Evolutionary conservation across 2,888 invertebrate species (phyloP).

Genomic region (Blastobasis lacticolella): DNA sequence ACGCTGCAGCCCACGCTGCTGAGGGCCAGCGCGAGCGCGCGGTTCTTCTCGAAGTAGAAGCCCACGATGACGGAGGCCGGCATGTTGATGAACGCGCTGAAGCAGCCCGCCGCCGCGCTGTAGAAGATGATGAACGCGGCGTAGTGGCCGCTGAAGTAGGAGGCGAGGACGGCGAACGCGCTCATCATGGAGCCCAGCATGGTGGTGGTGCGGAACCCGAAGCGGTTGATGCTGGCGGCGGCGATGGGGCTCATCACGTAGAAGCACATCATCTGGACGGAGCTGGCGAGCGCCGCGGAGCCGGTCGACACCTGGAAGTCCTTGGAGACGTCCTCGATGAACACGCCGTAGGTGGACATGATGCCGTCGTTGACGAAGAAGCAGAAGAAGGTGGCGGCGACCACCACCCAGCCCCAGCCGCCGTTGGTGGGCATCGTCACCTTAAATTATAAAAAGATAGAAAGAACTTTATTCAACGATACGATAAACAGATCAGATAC

Average conservation of each 20-base stretch:
- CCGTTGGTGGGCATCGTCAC: constrained; percentile 8
- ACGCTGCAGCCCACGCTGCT: constrained; percentile 47
- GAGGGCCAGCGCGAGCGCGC: constrained; percentile 48
- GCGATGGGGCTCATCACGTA: constrained; percentile 45
- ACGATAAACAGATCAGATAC: no score
- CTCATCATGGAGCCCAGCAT: constrained; percentile 52
- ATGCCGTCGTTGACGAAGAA: constrained; percentile 4
- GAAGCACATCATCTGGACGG: constrained; percentile 49
- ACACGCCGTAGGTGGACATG: constrained; percentile 1
- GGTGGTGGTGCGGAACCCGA: constrained; percentile 52
- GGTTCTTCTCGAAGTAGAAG: constrained; percentile 58
- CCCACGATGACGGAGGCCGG: constrained; percentile 48
- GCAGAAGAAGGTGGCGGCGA: constrained; percentile 2
- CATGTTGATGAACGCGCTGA: constrained; percentile 32
- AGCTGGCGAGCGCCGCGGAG: constrained; percentile 47
- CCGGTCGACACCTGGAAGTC: constrained; percentile 38
- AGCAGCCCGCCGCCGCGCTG: constrained; percentile 20
- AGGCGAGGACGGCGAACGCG: constrained; percentile 36
- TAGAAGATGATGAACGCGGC: constrained; percentile 40
- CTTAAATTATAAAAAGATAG: not conserved
- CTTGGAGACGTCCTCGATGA: constrained; percentile 28
- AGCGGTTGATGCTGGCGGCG: constrained; percentile 58
- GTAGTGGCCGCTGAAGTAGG: constrained; percentile 43
- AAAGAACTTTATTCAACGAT: no score
- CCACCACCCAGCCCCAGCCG: constrained; percentile 12